Conservation (phyloP, 1,140 invertebrate genomes). For the Acromyrmex echinatior region DNA sequence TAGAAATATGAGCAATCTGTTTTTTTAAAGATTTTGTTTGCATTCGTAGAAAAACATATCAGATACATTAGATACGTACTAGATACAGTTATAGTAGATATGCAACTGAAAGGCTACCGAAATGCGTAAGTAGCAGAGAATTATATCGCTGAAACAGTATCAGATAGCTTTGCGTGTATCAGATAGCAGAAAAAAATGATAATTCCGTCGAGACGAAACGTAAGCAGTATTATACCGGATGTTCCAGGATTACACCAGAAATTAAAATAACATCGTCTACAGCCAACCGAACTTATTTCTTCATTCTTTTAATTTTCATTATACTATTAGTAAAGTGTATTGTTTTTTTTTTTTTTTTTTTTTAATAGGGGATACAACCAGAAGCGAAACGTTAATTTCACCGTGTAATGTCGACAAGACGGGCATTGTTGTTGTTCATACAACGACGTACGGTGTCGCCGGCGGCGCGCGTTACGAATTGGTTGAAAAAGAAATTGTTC, state of each 20-base stretch:
- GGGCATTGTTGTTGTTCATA: slow-evolving; percentile 40
- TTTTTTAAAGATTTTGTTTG: neutral
- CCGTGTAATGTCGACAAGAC: slow-evolving; percentile 45
- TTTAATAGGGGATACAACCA: neutral
- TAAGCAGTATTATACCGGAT: slow-evolving; percentile 26
- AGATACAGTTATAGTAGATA: neutral
- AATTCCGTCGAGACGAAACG: slow-evolving; percentile 40
- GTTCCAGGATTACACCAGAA: slow-evolving; percentile 19
- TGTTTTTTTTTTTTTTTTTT: neutral
- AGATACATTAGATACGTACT: neutral
- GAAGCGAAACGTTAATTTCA: slow-evolving; percentile 41
- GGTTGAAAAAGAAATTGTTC: slow-evolving; percentile 49
- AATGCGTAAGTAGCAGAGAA: slow-evolving; percentile 29
- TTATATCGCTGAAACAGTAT: slow-evolving; percentile 23
- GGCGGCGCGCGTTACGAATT: slow-evolving; percentile 35
- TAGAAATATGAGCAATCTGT: neutral
- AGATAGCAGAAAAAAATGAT: slow-evolving; percentile 36
- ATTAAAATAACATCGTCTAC: slow-evolving; percentile 15
- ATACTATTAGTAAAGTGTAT: neutral
- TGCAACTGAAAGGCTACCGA: neutral
- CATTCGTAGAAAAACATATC: neutral
- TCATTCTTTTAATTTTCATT: slow-evolving; percentile 6
- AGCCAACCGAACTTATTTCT: neutral
- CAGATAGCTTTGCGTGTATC: slow-evolving; percentile 21
- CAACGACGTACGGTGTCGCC: slow-evolving; percentile 43